Conservation (phyloP, 2,797 vertebrate genomes). For the Gymnothorax reevesii region DNA sequence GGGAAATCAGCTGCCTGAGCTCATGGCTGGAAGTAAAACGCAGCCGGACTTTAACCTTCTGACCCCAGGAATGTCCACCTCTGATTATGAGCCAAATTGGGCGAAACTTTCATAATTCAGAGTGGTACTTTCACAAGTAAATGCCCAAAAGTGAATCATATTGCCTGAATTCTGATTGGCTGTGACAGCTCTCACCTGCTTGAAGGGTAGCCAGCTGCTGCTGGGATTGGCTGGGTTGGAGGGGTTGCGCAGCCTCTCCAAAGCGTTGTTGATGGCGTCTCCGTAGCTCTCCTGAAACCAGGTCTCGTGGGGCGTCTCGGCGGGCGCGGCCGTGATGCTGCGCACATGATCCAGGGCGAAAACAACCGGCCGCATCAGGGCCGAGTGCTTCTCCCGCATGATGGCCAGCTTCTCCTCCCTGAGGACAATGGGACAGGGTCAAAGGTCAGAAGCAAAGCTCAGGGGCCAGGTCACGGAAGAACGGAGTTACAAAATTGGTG, state of each 20-base stretch:
- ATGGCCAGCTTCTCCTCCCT: constrained; percentile 98
- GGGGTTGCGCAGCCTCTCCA: constrained; percentile 89
- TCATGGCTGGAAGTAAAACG: too few relatives aligned
- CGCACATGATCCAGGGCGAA: constrained; percentile 94
- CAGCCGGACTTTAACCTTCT: too few relatives aligned
- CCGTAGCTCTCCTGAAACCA: constrained; percentile 98
- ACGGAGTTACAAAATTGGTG: not conserved
- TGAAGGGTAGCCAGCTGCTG: constrained; percentile 97
- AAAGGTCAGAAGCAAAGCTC: not conserved
- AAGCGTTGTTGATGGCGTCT: constrained; percentile 84
- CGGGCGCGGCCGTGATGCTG: constrained; percentile 89
- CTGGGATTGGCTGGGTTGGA: constrained; percentile 93
- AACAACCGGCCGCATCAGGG: constrained; percentile 95
- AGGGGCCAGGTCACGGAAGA: not conserved
- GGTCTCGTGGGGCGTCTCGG: constrained; percentile 94
- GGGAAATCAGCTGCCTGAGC: too few relatives aligned
- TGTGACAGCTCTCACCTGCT: constrained; percentile 76
- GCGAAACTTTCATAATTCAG: too few relatives aligned
- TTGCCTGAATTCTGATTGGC: too few relatives aligned
- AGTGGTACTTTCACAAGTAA: too few relatives aligned
- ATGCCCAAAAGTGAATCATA: too few relatives aligned
- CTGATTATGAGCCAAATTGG: too few relatives aligned
- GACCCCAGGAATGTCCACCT: too few relatives aligned
- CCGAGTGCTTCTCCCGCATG: constrained; percentile 97
- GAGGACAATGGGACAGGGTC: not conserved